Conservation (phyloP, 2,888 invertebrate species). For the Leucania comma region DNA sequence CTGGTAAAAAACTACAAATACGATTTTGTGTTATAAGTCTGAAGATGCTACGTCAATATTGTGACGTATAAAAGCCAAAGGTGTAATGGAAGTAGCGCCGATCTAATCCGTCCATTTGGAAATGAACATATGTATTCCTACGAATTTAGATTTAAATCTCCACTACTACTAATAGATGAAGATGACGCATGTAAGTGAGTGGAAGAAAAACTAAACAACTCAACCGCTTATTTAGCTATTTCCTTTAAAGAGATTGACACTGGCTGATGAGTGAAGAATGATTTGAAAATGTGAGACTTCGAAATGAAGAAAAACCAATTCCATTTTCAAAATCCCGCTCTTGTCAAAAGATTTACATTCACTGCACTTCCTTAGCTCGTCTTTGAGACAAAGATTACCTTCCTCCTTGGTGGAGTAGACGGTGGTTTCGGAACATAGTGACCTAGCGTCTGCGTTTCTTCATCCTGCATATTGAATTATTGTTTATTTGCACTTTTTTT, state of each 20-base stretch:
- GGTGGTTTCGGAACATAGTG: slow-evolving; percentile 36
- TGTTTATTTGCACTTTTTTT: slow-evolving; percentile 38
- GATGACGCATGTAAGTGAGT: slow-evolving; percentile 26
- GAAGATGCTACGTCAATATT: slow-evolving; percentile 25
- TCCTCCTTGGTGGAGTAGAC: slow-evolving; percentile 50
- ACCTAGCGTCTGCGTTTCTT: slow-evolving; percentile 43
- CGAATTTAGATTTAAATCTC: slow-evolving; percentile 41
- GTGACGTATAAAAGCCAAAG: slow-evolving; percentile 44
- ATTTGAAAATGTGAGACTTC: neutral
- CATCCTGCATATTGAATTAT: slow-evolving; percentile 41
- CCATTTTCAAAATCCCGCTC: slow-evolving; percentile 2
- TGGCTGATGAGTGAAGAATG: neutral
- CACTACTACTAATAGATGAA: slow-evolving; percentile 28
- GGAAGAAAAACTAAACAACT: slow-evolving; percentile 11
- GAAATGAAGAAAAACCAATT: neutral
- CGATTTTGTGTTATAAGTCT: slow-evolving; percentile 17
- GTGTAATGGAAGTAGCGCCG: slow-evolving; percentile 60
- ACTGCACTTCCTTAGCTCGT: slow-evolving; percentile 21
- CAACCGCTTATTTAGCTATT: neutral
- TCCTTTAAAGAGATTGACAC: neutral
- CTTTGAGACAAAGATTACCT: slow-evolving; percentile 39
- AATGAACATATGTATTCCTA: slow-evolving; percentile 39
- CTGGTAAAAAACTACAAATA: too few relatives aligned
- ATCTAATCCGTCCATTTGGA: slow-evolving; percentile 42
- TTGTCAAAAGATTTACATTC: slow-evolving; percentile 29